Conservation (phyloP, 2,797 vertebrate genomes). For the Catharus ustulatus region DNA sequence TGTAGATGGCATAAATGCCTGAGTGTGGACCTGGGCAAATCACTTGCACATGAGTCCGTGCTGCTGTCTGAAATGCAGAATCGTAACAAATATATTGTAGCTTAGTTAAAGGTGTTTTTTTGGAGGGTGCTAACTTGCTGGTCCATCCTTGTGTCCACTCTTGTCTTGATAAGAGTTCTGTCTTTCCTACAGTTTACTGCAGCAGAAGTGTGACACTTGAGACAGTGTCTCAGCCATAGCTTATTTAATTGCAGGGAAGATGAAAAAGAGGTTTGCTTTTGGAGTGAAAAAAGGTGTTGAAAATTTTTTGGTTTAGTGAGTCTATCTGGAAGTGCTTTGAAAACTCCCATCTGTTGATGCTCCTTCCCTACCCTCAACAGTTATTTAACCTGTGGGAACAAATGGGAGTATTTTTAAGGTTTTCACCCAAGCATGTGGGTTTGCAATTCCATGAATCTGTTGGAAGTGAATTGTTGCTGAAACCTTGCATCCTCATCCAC, state of each 20-base stretch:
- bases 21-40: background rate
- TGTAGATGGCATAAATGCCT: background rate
- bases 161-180: background rate
- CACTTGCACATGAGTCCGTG: fast-evolving
- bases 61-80: background rate
- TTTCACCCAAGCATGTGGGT: background rate
- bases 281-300: background rate
- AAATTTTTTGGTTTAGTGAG: background rate
- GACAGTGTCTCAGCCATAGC: background rate
- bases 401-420: background rate
- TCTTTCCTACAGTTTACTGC: background rate
- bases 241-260: background rate
- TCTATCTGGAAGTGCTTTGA: background rate
- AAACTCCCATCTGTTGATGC: background rate
- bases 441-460: background rate
- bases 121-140: background rate
- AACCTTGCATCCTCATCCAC: fast-evolving
- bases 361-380: background rate
- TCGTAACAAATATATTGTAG: fast-evolving
- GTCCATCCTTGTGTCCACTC: background rate
- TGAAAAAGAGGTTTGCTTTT: conserved; percentile 24
- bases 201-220: background rate
- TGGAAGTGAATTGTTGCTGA: background rate
- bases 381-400: background rate
- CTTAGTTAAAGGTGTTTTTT: background rate